Conservation (phyloP, 2,888 invertebrate genomes). For the Deilephila porcellus region DNA sequence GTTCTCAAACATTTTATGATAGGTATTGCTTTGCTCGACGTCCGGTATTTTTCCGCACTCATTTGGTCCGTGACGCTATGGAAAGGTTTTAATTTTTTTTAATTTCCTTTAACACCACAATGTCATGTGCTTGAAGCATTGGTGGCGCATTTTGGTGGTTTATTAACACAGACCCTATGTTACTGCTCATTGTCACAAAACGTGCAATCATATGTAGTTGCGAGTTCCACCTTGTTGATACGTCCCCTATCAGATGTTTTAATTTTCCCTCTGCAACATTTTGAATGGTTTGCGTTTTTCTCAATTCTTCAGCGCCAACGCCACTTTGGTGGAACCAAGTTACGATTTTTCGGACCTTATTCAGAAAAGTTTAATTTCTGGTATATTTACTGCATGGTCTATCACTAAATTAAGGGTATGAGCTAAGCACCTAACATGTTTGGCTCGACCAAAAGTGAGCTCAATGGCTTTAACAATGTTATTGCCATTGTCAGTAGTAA, state of each 20-base stretch:
- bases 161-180: slow-evolving; percentile 42
- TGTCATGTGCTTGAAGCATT: slow-evolving; percentile 46
- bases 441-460: background rate
- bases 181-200: slow-evolving; percentile 37
- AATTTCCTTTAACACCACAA: slow-evolving; percentile 35
- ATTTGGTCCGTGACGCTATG: slow-evolving; percentile 33
- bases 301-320: slow-evolving; percentile 39
- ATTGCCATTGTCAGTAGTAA: background rate
- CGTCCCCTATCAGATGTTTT: slow-evolving; percentile 44
- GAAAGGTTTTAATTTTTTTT: slow-evolving; percentile 33
- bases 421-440: background rate
- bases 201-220: slow-evolving; percentile 38
- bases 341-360: background rate
- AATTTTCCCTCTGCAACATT: slow-evolving; percentile 35
- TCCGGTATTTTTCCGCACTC: slow-evolving; percentile 36
- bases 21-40: slow-evolving; percentile 31
- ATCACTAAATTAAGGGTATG: slow-evolving; percentile 1
- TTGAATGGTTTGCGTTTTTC: slow-evolving; percentile 40
- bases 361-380: background rate
- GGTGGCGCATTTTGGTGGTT: slow-evolving; percentile 35
- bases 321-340: slow-evolving; percentile 8
- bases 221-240: slow-evolving; percentile 31
- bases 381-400: background rate
- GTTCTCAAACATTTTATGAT: slow-evolving; percentile 34
- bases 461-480: slow-evolving; percentile 9